These are phyloP conservation scores for Zoanthus solanderi DNA, from an alignment of 92 coral and sea anemone genomes.

Conservation along the genomic window DNA sequence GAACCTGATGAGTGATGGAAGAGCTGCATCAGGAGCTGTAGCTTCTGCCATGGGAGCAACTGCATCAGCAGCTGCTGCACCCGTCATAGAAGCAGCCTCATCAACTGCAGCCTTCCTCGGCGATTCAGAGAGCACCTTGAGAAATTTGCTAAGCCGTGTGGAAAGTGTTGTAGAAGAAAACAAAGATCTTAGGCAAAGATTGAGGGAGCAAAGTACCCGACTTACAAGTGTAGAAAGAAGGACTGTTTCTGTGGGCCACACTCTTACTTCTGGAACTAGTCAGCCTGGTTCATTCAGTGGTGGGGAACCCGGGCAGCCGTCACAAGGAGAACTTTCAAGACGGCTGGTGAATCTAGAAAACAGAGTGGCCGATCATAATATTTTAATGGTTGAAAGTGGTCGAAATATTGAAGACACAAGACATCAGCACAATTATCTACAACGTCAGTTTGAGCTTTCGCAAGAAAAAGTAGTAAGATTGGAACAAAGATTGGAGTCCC, in stretches of 20 bases:
- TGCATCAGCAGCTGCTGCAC: not conserved
- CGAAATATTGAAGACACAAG: conserved; percentile 55
- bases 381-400: conserved; percentile 65
- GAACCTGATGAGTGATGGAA: not conserved
- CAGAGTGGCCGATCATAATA: conserved; percentile 64
- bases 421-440: conserved; percentile 48
- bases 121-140: conserved; percentile 2
- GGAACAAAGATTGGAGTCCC: conserved; percentile 49
- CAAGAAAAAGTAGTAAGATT: conserved; percentile 54
- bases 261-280: not conserved
- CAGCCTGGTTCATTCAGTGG: not conserved
- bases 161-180: not conserved
- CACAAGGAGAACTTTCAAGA: conserved; percentile 30
- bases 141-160: not conserved
- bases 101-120: not conserved
- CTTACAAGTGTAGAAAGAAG: not conserved
- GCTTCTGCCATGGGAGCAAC: too few relatives aligned
- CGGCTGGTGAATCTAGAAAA: conserved; percentile 56
- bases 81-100: not conserved
- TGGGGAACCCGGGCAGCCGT: not conserved
- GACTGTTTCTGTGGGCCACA: not conserved
- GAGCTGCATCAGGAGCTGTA: not conserved
- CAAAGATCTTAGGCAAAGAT: not conserved
- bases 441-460: conserved; percentile 47
- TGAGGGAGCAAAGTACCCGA: not conserved